Base-by-base conservation (phyloP, 2,888 invertebrate genomes). In the Imbricaverruca yamaguchii region DNA sequence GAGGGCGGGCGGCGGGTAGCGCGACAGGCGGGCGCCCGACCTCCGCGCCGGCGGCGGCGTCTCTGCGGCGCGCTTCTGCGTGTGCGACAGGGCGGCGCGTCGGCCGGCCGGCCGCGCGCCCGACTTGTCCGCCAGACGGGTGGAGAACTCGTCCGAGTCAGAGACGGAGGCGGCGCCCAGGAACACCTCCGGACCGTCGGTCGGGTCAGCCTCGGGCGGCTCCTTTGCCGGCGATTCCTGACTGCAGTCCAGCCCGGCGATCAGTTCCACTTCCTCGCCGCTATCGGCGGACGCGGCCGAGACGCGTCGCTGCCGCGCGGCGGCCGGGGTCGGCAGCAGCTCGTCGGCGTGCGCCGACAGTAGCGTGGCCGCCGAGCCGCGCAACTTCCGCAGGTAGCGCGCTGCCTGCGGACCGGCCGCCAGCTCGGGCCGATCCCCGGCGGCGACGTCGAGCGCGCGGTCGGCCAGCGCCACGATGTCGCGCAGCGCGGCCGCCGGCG, bases 11-110 rank as follows among this genome's bases (percentile, higher is more conserved):
- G 74, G 74, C 18, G 74, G 10, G 55, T 55, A 55, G 10, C 74
- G 74, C 53, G 74, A 74, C 15, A 74, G 74, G 10, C 74, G 53
- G 74, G 55, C 74, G 74, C 53, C 55, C 53, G 53, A 21, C 74
- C 21, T 53, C 15, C 55, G 74, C 53, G 53, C 21, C 74, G 74
- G 74, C 74, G 74, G 74, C 39, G 67, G 67, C 74, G 74, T 55
- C 69, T 55, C 74, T 55, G 74, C 74, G 4, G 69, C 53, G 6
- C 74, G 53, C 74, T 39, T 74, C 74, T 21, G 55, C 74, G 55
- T 21, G 21, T 21, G 53, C 18, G 25, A 53, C 8, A 21, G 10
- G 1, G 55, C 18, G 74, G 69, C 23, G 67, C 25, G 25, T 1
- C 25, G 67, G 12, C 15, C 69, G 69, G 15, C 39, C 18, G 39